Evolutionary conservation across 2,113 vertebrate species (phyloP).

Genomic region (Rostratula benghalensis): DNA sequence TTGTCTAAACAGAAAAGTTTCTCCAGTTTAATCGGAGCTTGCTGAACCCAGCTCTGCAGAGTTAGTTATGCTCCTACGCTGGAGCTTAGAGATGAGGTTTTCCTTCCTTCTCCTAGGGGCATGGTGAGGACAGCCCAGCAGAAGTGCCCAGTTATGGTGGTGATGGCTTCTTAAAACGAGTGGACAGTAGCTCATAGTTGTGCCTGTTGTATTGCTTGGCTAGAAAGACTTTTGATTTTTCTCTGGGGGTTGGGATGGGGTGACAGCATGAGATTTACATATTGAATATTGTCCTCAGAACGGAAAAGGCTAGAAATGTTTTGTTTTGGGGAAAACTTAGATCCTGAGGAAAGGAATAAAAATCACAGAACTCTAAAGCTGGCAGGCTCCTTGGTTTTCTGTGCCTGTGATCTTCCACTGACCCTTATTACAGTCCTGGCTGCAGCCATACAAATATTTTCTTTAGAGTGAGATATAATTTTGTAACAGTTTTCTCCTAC

Average conservation of each 20-base stretch:
- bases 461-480: slow-evolving; percentile 27
- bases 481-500: background rate
- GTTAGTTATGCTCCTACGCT: background rate
- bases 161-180: background rate
- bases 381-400: background rate
- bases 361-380: background rate
- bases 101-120: background rate
- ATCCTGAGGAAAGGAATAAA: background rate
- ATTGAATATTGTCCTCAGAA: background rate
- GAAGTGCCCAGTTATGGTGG: background rate
- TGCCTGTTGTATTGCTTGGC: slow-evolving; percentile 39
- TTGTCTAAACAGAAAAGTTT: slow-evolving; percentile 1
- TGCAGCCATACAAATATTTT: slow-evolving; percentile 24
- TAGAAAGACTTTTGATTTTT: background rate
- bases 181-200: background rate
- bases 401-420: slow-evolving; percentile 29
- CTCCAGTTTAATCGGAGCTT: background rate
- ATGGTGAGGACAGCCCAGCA: background rate
- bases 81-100: background rate
- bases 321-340: background rate
- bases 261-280: slow-evolving; percentile 8
- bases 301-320: background rate
- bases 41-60: background rate
- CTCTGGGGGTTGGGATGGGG: background rate
- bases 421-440: slow-evolving; percentile 7